Evolutionary conservation across 2,888 invertebrate species (phyloP), one percentile per base, ranked within the genome.

Genomic region (Dryocosmus kuriphilus): DNA sequence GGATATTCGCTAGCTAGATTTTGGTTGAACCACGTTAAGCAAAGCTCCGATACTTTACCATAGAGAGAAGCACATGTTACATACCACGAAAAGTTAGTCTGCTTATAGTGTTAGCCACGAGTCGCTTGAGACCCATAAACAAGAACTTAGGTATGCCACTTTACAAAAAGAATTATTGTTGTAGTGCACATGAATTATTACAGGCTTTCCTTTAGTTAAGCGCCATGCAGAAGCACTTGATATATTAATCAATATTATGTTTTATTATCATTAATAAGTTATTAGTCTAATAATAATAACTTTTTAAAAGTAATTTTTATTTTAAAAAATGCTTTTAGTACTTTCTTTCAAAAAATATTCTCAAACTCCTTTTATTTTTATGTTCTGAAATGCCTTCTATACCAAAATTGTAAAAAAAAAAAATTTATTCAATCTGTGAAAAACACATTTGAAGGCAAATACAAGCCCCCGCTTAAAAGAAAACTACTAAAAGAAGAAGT

Each of bases 61-160:
- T 51, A 5, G 46, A 30, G 51, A 46, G 27, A 27, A 46, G 51
- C 51, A 71, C 51, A 51, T 71, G 71, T 46, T 71, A 51, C 46
- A 71, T 9, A 11, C 51, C 71, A 71, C 51, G 71, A 32, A 46
- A 51, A 71, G 51, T 71, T 71, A n/a, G 30, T 19, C n/a, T 71
- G 71, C n/a, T 51, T 51, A 71, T 71, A 51, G 51, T 46, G 30
- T 51, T 30, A 51, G 46, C 30, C 51, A 71, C 51, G 22, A 14
- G 51, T 51, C 71, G 51, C 71, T 71, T 51, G 71, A 71, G 71
- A 71, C 71, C 46, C 30, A 51, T 71, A 71, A 71, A 71, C 51
- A 32, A 71, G n/a, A 71, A 51, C 46, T 71, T 51, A 32, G 11
- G 30, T 71, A 51, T 22, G 30, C 71, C 27, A 71, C 30, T 71